A percentile compares a stretch with the other conserved stretches of the same genome.
phyloP scores from a whole-genome alignment of 2,888 invertebrate species.

The Osmoderma eremita region DNA sequence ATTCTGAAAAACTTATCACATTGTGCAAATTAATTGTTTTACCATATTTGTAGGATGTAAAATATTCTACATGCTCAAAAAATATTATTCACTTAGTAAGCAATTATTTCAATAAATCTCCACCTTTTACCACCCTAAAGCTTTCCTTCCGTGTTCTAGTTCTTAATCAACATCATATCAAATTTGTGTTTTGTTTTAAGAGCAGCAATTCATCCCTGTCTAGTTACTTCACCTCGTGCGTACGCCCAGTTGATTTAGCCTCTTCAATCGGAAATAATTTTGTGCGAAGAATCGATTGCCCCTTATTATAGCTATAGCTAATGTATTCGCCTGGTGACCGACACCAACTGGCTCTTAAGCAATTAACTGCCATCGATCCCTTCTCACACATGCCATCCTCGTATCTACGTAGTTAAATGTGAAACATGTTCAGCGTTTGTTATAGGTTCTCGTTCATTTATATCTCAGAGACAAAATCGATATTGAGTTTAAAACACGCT shows the following conservation, averaged over 20 bases:
- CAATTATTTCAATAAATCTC: too few species aligned
- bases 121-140: too few species aligned
- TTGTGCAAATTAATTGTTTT: too few species aligned
- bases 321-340: constrained; percentile 12
- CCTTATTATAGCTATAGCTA: constrained; percentile 24
- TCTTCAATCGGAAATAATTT: constrained; percentile 24
- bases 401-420: neutral
- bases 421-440: too few species aligned
- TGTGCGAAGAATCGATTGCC: constrained; percentile 7
- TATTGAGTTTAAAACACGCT: neutral
- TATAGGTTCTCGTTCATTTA: neutral
- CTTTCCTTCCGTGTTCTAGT: neutral
- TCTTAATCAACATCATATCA: constrained; percentile 18
- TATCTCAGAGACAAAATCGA: neutral
- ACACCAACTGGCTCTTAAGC: constrained; percentile 1
- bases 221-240: neutral
- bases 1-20: too few species aligned
- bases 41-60: too few species aligned
- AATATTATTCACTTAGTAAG: too few species aligned
- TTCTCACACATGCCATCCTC: neutral
- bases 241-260: neutral
- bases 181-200: constrained; percentile 7
- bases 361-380: constrained; percentile 4
- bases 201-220: constrained; percentile 8
- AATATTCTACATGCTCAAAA: too few species aligned